Base-by-base conservation (phyloP, 2,113 vertebrate species). In the Trinectes maculatus region DNA sequence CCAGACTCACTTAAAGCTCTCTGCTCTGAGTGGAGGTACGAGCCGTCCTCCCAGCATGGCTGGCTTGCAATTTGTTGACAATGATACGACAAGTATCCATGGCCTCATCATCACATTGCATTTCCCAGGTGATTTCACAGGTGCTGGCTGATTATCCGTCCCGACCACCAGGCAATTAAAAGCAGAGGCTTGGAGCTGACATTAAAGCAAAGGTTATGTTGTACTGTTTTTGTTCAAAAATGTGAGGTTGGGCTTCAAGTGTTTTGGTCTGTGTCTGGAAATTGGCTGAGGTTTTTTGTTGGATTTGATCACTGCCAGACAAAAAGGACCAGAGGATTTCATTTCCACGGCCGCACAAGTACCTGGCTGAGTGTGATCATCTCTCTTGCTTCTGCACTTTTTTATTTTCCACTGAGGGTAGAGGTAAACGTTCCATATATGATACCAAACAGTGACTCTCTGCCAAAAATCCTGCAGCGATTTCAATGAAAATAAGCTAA, bases 91-190 rank as follows among this genome's bases (percentile, higher is more conserved):
- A 67, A 77, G 52, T 54, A 33, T 54, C 46, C n/a, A 16, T 15
- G 4, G 48, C 25, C 64, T 59, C 52, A 31, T 60, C 49, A 44
- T 55, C 37, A 8, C 3, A 33, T 66, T 37, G 28, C 63, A 65
- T 84, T 79, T 79, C 82, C 72, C 66, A 18, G 55, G 36, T 70
- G 80, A 67, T 63, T 66, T 48, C n/a, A 51, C 29, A 40, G 60
- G 55, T 57, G 72, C 24, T n/a, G 47, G 56, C 84, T 84, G 59
- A 83, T 84, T 82, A 81, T 62, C 34, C 26, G 16, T 46, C 46
- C 19, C 24, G 69, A 33, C 68, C 68, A 58, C 24, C 25, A 28
- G 64, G 61, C 84, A 82, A 81, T 82, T 70, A 76, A 73, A 69
- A 48, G 60, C 61, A 64, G 42, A 77, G 18, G 51, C 39, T 59